Evolutionary conservation across 1,140 invertebrate species (phyloP), one percentile per base, ranked within the genome.

Genomic region (Leguminivora glycinivorella): DNA sequence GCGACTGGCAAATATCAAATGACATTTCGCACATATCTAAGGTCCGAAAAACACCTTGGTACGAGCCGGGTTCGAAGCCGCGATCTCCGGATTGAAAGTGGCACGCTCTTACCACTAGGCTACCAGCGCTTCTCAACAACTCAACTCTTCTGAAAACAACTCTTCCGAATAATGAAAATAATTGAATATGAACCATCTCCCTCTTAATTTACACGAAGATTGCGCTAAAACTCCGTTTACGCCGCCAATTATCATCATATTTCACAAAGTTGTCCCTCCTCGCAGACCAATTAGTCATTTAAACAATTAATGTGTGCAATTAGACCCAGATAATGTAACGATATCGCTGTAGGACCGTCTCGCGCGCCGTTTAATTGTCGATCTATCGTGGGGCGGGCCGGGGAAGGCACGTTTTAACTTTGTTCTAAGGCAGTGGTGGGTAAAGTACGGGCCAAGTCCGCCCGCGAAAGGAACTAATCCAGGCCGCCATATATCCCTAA

Each of bases 281-380:
- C 58, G 25, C 58, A 63, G 58, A 63, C 58, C 58, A 63, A 63
- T 63, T 29, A 63, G 58, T 63, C 58, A 63, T 63, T 63, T 63
- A 63, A 63, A 63, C 58, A 63, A 63, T 63, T 63, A 63, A 63
- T 63, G 58, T 63, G 58, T 63, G 58, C 58, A 63, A 63, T 63
- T 63, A 63, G 58, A 63, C 25, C 12, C 26, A 63, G 58, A 63
- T 63, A 63, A 63, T 63, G n/a, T 63, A 63, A 29, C 14, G 58
- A 63, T 63, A 63, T 17, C 58, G 25, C 56, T 14, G 19, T 4
- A 38, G 34, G 34, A 14, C 12, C 40, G 40, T n/a, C 22, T 2
- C 25, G 24, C 24, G 58, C 26, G 40, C 40, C 14, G 47, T 17
- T 34, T 63, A 63, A 63, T 63, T 29, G 58, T 63, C 58, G 29